Percentiles rank a stretch among this genome's conserved stretches.
Evolutionary conservation across 2,113 vertebrate genomes (phyloP).

Genomic region (Mus pahari): DNA sequence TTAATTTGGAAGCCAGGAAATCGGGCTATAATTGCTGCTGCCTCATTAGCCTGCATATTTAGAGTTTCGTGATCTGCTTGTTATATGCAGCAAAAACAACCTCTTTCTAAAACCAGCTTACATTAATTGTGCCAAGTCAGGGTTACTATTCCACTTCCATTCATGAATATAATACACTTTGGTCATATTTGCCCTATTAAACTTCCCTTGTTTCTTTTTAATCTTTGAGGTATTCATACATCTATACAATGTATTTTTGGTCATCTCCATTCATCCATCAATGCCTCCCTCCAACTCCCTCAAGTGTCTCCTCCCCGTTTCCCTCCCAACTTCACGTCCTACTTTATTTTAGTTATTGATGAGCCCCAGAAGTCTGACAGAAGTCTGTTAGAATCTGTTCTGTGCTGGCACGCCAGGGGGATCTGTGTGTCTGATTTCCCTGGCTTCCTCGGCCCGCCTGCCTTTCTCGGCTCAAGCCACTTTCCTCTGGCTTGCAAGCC

Average conservation of each 20-base stretch:
- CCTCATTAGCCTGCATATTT: background rate
- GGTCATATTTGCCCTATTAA: background rate
- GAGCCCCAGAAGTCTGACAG: background rate
- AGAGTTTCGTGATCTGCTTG: background rate
- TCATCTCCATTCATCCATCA: background rate
- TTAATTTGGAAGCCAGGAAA: conserved; percentile 23
- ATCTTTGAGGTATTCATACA: background rate
- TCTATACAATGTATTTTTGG: background rate
- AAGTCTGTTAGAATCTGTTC: background rate
- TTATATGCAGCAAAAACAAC: background rate
- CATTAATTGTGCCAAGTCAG: background rate
- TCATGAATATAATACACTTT: too few species aligned
- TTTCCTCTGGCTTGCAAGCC: background rate
- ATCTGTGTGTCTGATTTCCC: background rate
- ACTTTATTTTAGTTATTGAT: background rate
- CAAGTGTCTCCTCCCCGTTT: too few species aligned
- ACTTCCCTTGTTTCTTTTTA: background rate
- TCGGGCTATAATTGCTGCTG: background rate
- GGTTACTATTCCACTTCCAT: background rate
- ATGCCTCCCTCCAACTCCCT: background rate
- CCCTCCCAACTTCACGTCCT: background rate
- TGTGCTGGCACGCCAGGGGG: background rate
- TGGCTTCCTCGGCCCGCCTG: background rate
- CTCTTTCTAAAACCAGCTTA: background rate
- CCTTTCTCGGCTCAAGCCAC: background rate